Base-by-base conservation (phyloP, 92 coral and sea anemone genomes). In the Anthopleura xanthogrammica region DNA sequence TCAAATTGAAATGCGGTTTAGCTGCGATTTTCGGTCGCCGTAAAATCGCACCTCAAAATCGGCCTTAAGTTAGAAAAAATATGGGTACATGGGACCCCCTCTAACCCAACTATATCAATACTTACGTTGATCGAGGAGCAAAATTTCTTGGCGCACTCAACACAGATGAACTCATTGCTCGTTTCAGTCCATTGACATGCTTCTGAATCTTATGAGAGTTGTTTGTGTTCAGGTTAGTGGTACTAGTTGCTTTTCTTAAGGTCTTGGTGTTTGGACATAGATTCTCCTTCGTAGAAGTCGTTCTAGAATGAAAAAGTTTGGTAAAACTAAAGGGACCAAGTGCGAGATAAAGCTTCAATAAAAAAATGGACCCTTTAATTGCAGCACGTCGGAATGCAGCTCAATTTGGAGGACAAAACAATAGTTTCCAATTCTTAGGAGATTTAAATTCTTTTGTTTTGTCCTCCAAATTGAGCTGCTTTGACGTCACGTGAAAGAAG, bases 121-220 rank as follows among this genome's bases (percentile, higher is more conserved):
- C 97, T 86, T 87, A 93, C 97, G 84, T 81, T 77, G 90, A 86
- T 46, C 94, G 90, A 77, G 94, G 91, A 4, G 88, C 91, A 90
- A 89, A 85, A 57, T 85, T 84, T 39, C 89, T 85, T 12, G 86
- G 79, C 36, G 89, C 58, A 41, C 80, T 84, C 41, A 93, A 23
- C 56, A 43, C 84, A 16, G 82, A 68, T 41, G 79, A 64, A 43
- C 92, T 93, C 55, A 91, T 60, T 7, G 94, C 91, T 46, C 97
- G 86, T 65, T 86, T 83, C 56, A 93, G 19, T 5, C 94, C 91
- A 46, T 76, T 70, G 8, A 88, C 70, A 75, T 93, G 91, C 77
- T 72, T 89, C 56, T 90, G 91, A 11, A 93, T 68, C 86, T 92
- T 92, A 75, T 82, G 82, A 19, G 90, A 83, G 55, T 77, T 90